Conservation (phyloP, 2,888 invertebrate species). For the Nycteola revayana region DNA sequence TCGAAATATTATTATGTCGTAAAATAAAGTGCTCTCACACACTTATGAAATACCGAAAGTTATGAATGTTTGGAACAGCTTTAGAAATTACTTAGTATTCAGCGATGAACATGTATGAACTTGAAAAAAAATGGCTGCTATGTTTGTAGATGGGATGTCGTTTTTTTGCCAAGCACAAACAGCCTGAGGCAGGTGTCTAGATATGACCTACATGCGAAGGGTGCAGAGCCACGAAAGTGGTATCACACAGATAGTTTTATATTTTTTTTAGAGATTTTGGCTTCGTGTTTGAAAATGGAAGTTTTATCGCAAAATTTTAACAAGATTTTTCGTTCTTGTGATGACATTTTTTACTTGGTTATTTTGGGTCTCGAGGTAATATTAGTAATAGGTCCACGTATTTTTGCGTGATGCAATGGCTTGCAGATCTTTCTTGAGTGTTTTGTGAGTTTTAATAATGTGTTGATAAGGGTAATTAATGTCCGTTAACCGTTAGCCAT, state of each 20-base stretch:
- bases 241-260: constrained; percentile 25
- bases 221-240: constrained; percentile 24
- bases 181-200: constrained; percentile 25
- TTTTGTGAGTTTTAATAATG: too few species aligned
- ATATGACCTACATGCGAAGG: constrained; percentile 33
- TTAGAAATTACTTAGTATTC: constrained; percentile 29
- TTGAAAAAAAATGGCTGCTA: constrained; percentile 16
- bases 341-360: too few species aligned
- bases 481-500: too few species aligned
- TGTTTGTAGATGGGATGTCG: constrained; percentile 20
- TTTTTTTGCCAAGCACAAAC: constrained; percentile 26
- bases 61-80: constrained; percentile 38
- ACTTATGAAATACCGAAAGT: constrained; percentile 28
- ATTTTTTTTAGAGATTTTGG: constrained; percentile 31
- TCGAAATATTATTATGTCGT: constrained; percentile 42
- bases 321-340: too few species aligned
- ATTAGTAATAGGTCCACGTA: too few species aligned
- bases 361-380: too few species aligned
- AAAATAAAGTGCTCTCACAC: constrained; percentile 41
- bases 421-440: too few species aligned
- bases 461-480: too few species aligned
- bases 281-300: background rate
- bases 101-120: constrained; percentile 19
- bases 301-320: too few species aligned
- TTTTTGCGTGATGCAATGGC: too few species aligned